These are phyloP conservation scores for Gnathonemus echidnorhynchus DNA, from an alignment of 2,113 vertebrate species.

Conservation along the genomic window DNA sequence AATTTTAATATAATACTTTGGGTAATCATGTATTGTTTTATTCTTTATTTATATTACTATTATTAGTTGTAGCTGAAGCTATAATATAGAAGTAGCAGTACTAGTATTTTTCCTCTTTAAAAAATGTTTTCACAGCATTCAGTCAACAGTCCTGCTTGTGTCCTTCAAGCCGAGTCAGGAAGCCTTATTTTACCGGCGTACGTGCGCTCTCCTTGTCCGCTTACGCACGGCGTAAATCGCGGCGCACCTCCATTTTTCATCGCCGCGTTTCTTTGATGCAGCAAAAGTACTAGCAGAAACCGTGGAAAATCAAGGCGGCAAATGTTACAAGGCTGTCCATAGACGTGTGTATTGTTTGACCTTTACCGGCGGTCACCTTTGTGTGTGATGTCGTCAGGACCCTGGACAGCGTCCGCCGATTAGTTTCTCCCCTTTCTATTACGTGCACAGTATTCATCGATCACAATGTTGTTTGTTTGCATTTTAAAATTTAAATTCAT, in stretches of 20 bases:
- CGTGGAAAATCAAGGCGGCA: neutral
- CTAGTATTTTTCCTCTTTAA: neutral
- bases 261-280: neutral
- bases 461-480: neutral
- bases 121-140: neutral
- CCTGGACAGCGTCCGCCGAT: conserved; percentile 21
- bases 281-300: neutral
- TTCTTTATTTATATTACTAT: neutral
- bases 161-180: neutral
- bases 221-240: neutral
- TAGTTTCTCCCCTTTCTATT: neutral
- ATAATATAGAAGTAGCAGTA: neutral
- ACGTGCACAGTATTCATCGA: neutral
- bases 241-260: neutral
- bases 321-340: neutral
- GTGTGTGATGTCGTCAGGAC: conserved; percentile 25
- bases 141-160: neutral
- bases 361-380: neutral
- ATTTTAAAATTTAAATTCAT: neutral
- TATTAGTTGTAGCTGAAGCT: neutral
- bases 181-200: neutral
- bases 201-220: neutral
- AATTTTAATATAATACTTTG: neutral
- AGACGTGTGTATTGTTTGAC: neutral
- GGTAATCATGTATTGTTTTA: neutral